phyloP scores from a whole-genome alignment of 2,113 vertebrate genomes.

The Alces alces region DNA sequence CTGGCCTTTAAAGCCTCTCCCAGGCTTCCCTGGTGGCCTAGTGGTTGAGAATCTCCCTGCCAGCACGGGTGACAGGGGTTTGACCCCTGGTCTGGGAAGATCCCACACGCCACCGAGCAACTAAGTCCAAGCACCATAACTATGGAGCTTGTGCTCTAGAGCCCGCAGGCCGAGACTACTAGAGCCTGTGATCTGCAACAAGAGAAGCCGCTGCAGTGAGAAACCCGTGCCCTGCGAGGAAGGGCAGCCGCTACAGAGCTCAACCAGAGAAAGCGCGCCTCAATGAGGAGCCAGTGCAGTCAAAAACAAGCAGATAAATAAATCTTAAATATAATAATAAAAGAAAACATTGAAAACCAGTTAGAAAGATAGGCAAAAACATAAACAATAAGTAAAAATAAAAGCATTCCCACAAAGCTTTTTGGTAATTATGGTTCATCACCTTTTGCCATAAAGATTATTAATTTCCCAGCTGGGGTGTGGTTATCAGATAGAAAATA shows the following conservation, averaged over 20 bases:
- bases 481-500: not conserved
- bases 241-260: not conserved
- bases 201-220: not conserved
- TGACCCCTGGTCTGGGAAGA: not conserved
- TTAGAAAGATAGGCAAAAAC: not conserved
- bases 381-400: not conserved
- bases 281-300: rapidly evolving
- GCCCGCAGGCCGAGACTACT: rapidly evolving
- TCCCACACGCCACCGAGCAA: rapidly evolving
- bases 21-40: not conserved
- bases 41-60: not conserved
- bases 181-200: not conserved
- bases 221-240: not conserved
- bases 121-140: not conserved
- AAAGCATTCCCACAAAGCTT: not conserved
- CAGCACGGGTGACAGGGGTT: rapidly evolving
- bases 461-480: not conserved
- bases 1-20: not conserved
- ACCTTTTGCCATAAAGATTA: not conserved
- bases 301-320: not conserved
- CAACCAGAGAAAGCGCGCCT: rapidly evolving
- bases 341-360: not conserved
- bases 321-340: not conserved
- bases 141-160: not conserved
- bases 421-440: not conserved